These are phyloP conservation scores for Petrolisthes cinctipes DNA, from an alignment of 2,888 invertebrate species.

Conservation along the genomic window DNA sequence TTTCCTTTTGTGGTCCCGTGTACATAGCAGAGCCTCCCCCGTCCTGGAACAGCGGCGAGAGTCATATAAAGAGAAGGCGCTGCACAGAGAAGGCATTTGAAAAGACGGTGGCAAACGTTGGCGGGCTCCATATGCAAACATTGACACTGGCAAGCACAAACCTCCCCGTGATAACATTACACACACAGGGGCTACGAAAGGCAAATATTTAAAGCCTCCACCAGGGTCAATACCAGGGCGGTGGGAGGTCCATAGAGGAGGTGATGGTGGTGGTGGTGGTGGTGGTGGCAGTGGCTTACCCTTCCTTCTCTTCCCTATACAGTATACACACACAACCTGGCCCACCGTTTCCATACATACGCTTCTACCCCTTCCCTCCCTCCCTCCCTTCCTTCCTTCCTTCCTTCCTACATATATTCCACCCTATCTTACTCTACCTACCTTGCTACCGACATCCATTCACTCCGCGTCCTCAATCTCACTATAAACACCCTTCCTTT, in stretches of 20 bases:
- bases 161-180: conserved; percentile 30
- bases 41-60: neutral
- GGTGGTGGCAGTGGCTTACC: too few species aligned
- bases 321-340: too few species aligned
- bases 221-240: conserved; percentile 23
- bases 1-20: neutral
- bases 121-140: conserved; percentile 24
- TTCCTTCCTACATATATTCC: neutral
- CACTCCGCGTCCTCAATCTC: neutral
- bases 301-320: too few species aligned
- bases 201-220: conserved; percentile 32
- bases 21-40: neutral
- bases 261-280: too few species aligned
- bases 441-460: neutral
- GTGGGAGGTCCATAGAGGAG: conserved; percentile 6
- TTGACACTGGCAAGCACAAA: conserved; percentile 30
- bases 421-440: neutral
- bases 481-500: neutral
- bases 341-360: too few species aligned
- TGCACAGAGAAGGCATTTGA: neutral
- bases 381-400: neutral
- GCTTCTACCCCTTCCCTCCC: neutral
- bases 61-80: neutral
- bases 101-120: neutral
- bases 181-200: conserved; percentile 18